Conservation (phyloP, 53 echinoderm and acorn worm genomes). For the Mesocentrotus franciscanus region DNA sequence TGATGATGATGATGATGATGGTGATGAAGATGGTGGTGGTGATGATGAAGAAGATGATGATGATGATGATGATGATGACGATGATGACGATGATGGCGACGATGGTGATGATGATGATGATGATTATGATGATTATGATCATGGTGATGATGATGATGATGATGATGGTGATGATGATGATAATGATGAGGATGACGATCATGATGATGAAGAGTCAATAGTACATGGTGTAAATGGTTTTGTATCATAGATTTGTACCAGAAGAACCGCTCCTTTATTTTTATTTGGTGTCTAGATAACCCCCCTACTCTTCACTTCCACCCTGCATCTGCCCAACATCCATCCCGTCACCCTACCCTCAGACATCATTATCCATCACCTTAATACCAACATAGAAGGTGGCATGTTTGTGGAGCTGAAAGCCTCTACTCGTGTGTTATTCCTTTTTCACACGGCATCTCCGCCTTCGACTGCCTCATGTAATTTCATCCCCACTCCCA, state of each 20-base stretch:
- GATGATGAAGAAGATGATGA: not conserved
- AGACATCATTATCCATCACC: not conserved
- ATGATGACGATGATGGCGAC: not conserved
- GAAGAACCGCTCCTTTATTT: too few relatives aligned
- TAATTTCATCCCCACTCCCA: not conserved
- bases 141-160: conserved; percentile 1
- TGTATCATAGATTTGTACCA: too few relatives aligned
- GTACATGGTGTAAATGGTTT: too few relatives aligned
- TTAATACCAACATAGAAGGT: not conserved
- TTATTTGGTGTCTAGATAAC: too few relatives aligned
- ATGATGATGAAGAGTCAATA: not conserved
- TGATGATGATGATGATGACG: not conserved
- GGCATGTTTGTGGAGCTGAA: not conserved
- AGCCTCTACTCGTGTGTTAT: not conserved
- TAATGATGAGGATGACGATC: not conserved
- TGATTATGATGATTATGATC: conserved; percentile 4
- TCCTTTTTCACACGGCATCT: not conserved
- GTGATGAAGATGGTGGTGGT: not conserved
- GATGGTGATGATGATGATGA: not conserved
- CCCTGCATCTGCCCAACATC: too few relatives aligned
- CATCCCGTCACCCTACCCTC: not conserved
- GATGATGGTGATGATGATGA: not conserved
- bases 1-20: not conserved
- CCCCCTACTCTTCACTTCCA: too few relatives aligned
- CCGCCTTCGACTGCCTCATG: not conserved